Conservation (phyloP, 2,797 vertebrate genomes). For the Enteromius paludinosus region DNA sequence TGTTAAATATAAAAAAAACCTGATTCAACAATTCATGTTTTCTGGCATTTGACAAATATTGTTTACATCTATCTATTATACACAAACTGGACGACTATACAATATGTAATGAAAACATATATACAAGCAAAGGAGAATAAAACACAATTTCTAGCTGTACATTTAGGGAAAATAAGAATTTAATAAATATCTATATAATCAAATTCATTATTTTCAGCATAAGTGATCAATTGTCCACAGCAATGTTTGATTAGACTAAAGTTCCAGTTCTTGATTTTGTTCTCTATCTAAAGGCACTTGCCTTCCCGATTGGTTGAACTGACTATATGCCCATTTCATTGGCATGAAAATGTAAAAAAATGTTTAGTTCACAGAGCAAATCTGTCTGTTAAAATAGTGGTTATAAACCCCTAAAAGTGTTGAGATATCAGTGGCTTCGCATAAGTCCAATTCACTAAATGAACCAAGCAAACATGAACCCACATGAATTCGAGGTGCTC, state of each 20-base stretch:
- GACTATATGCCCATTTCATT: neutral
- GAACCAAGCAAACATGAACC: conserved; percentile 20
- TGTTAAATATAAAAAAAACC: neutral
- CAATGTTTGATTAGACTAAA: conserved; percentile 30
- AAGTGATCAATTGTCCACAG: conserved; percentile 45
- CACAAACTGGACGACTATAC: conserved; percentile 14
- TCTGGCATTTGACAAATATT: conserved; percentile 20
- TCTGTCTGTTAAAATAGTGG: conserved; percentile 21
- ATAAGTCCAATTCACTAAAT: conserved; percentile 20
- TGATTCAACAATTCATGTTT: conserved; percentile 20
- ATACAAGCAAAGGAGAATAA: conserved; percentile 16
- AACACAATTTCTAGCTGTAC: conserved; percentile 57
- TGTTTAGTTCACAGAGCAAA: conserved; percentile 25
- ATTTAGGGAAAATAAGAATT: conserved; percentile 71
- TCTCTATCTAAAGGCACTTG: conserved; percentile 29
- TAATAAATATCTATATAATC: conserved; percentile 50
- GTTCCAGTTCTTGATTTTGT: conserved; percentile 13
- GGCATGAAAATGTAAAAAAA: conserved; percentile 9
- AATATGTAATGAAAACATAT: conserved; percentile 16
- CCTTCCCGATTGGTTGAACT: conserved; percentile 23
- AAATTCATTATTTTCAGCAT: conserved; percentile 66
- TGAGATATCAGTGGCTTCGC: conserved; percentile 26
- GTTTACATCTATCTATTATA: conserved; percentile 22
- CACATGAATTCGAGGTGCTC: conserved; percentile 2
- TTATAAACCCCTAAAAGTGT: conserved; percentile 27